phyloP scores from a whole-genome alignment of 1,140 invertebrate genomes.

The Acromyrmex heyeri region DNA sequence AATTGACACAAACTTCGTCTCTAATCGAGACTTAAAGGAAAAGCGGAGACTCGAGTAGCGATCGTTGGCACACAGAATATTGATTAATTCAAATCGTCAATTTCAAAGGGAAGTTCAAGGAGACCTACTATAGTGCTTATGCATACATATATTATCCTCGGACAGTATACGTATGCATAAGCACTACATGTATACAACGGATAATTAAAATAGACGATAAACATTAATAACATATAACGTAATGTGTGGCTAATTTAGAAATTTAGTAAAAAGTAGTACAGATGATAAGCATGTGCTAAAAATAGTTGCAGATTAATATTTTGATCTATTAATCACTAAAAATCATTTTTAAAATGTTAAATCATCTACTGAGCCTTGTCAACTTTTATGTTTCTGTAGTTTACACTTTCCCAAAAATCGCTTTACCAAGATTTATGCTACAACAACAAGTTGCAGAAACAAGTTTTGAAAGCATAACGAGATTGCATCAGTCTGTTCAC shows the following conservation, averaged over 20 bases:
- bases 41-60: neutral
- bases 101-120: conserved; percentile 39
- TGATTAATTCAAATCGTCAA: conserved; percentile 24
- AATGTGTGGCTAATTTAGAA: neutral
- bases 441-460: neutral
- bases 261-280: neutral
- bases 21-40: conserved; percentile 4
- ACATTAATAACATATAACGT: neutral
- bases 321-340: neutral
- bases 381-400: neutral
- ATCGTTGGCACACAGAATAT: conserved; percentile 29
- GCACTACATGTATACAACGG: neutral
- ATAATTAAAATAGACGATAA: neutral
- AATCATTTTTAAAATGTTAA: neutral
- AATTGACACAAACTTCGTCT: neutral
- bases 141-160: neutral
- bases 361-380: neutral
- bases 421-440: neutral
- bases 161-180: neutral
- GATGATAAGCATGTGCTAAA: neutral
- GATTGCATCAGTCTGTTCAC: neutral
- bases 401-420: neutral
- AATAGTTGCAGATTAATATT: neutral
- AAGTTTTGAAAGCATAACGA: neutral
- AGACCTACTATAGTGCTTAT: neutral